Conservation (phyloP, 64 coral and sea anemone species). For the Actinia equina region DNA sequence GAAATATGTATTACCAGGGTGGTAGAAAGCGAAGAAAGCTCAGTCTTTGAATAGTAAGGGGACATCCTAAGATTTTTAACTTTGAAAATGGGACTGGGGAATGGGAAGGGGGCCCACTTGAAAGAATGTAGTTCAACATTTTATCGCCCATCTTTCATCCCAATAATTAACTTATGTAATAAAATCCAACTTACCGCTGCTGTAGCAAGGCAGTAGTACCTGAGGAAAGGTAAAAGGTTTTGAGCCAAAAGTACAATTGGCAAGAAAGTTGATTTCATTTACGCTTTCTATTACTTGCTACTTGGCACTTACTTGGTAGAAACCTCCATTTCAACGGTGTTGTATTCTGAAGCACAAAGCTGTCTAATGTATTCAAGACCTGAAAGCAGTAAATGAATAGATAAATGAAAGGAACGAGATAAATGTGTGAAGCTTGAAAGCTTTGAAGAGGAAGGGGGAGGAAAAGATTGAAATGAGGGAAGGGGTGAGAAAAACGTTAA, state of each 20-base stretch:
- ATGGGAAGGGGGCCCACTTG: too few relatives aligned
- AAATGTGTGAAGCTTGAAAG: neutral
- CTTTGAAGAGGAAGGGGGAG: neutral
- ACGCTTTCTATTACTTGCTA: neutral
- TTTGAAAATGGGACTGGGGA: too few relatives aligned
- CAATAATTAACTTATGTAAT: too few relatives aligned
- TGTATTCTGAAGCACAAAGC: slow-evolving; percentile 86
- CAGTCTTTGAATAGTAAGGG: too few relatives aligned
- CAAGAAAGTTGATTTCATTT: neutral
- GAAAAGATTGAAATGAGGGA: too few relatives aligned
- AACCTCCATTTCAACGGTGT: slow-evolving; percentile 96
- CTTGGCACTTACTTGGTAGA: slow-evolving; percentile 74
- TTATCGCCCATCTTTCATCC: too few relatives aligned
- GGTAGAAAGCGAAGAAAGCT: too few relatives aligned
- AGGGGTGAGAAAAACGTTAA: too few relatives aligned
- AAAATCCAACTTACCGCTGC: slow-evolving; percentile 50
- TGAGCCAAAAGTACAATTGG: neutral
- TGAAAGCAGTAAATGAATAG: neutral
- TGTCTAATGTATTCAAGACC: slow-evolving; percentile 95
- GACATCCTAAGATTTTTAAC: too few relatives aligned
- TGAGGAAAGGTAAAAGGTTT: slow-evolving; percentile 9
- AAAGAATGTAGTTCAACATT: too few relatives aligned
- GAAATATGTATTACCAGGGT: too few relatives aligned
- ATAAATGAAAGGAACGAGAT: neutral
- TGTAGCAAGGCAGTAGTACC: slow-evolving; percentile 96